Evolutionary conservation across 2,113 vertebrate genomes (phyloP).

Genomic region (Nibea albiflora): DNA sequence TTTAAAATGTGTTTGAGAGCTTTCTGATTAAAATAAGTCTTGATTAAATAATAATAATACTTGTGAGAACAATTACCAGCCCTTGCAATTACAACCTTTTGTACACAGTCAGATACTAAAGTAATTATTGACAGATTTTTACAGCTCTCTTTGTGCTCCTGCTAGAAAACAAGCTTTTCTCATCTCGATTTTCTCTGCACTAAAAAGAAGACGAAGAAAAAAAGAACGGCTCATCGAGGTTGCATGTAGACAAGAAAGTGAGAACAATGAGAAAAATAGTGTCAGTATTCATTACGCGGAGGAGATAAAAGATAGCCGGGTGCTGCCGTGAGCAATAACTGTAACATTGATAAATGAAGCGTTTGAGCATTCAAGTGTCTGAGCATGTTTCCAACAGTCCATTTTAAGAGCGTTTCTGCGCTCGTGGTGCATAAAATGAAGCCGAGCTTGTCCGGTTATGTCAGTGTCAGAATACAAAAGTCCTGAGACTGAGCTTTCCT

Average conservation of each 20-base stretch:
- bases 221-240: constrained; percentile 42
- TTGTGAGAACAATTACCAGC: constrained; percentile 38
- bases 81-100: constrained; percentile 51
- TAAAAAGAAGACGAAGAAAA: not conserved
- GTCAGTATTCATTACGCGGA: constrained; percentile 66
- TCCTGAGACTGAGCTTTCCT: constrained; percentile 56
- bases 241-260: constrained; percentile 56
- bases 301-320: constrained; percentile 71
- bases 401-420: constrained; percentile 62
- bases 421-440: constrained; percentile 59
- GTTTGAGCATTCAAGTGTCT: constrained; percentile 70
- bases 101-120: constrained; percentile 29
- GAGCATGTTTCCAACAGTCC: constrained; percentile 60
- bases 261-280: constrained; percentile 67
- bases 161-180: not conserved
- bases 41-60: not conserved
- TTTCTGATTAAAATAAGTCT: constrained; percentile 23
- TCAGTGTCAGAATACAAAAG: constrained; percentile 56
- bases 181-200: constrained; percentile 18
- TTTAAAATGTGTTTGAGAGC: not conserved
- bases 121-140: constrained; percentile 54
- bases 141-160: constrained; percentile 10
- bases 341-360: constrained; percentile 74
- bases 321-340: constrained; percentile 73
- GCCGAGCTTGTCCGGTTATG: constrained; percentile 66